These are phyloP conservation scores for Eciton burchellii DNA, from an alignment of 1,140 invertebrate species.

Conservation along the genomic window DNA sequence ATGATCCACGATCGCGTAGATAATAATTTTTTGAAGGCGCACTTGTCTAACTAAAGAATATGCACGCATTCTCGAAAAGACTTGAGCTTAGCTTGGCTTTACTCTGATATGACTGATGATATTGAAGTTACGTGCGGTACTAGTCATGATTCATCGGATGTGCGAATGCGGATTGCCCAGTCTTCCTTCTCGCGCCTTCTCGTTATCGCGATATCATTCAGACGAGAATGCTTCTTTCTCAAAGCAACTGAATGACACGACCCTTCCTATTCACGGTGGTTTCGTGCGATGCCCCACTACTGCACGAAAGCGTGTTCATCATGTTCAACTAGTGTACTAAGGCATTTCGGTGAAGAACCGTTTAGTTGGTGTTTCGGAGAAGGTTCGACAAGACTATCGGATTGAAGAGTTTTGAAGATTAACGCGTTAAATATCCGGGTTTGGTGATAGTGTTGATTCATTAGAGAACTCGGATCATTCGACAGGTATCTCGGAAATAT, in stretches of 20 bases:
- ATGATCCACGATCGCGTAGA: not conserved
- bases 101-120: not conserved
- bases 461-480: not conserved
- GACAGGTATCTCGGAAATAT: not conserved
- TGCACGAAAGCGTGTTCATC: too few relatives aligned
- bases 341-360: not conserved
- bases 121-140: not conserved
- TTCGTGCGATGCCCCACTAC: constrained; percentile 7
- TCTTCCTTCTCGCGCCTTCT: not conserved
- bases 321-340: constrained; percentile 2
- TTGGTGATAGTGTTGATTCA: not conserved
- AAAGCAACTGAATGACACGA: constrained; percentile 1
- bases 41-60: constrained; percentile 23
- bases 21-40: constrained; percentile 5
- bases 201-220: not conserved
- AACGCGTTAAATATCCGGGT: not conserved
- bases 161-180: constrained; percentile 3
- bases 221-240: not conserved
- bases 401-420: not conserved
- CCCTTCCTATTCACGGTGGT: not conserved
- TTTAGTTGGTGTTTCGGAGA: constrained; percentile 2
- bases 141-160: not conserved
- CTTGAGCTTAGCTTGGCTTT: not conserved
- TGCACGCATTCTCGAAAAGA: not conserved
- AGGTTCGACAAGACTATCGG: not conserved